Base-by-base conservation (phyloP, 92 coral and sea anemone genomes). In the Epizoanthus rinbou region DNA sequence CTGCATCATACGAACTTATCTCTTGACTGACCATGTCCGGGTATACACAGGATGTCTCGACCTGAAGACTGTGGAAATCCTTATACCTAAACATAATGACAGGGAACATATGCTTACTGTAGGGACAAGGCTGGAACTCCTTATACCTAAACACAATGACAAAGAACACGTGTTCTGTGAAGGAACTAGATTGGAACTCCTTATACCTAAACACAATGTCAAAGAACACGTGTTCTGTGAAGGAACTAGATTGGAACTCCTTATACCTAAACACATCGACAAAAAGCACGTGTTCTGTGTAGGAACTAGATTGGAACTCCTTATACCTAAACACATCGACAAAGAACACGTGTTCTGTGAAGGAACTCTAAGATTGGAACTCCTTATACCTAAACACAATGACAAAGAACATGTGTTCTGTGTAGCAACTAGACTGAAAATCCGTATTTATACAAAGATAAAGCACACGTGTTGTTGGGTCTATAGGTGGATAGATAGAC, bases 1-100 rank as follows among this genome's bases (percentile, higher is more conserved):
- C 97, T 6, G 73, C 80, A 68, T 97, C 99, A 57, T 91, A 97
- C 15, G 66, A 79, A n/a, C 74, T 89, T 18, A 97, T 84, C 70
- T 97, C 98, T 28, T 92, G 98, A n/a, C 70, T 73, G 43, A 97
- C 95, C 87, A 92, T 75, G 15, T 93, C 89, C 6, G 99, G 98
- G 79, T 97, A 97, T 25, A 85, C 89, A 57, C 97, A 81, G 28
- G 95, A 90, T 6, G 97, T 90, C 75, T 90, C 87, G 71, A 97
- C 90, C 72, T 97, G 98, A 18, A 64, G 76, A 53, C 68, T 57
- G 90, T 97, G 99, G 82, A 97, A 97, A 33, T 86, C 90, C 52
- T 71, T 86, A 84, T 97, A 97, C 90, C 99, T 97, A 50, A 50
- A 81, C 5, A 66, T 31, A 25, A 37, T 41, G 22, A 19, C 8